phyloP scores from a whole-genome alignment of 2,113 vertebrate genomes.

The Upupa epops region DNA sequence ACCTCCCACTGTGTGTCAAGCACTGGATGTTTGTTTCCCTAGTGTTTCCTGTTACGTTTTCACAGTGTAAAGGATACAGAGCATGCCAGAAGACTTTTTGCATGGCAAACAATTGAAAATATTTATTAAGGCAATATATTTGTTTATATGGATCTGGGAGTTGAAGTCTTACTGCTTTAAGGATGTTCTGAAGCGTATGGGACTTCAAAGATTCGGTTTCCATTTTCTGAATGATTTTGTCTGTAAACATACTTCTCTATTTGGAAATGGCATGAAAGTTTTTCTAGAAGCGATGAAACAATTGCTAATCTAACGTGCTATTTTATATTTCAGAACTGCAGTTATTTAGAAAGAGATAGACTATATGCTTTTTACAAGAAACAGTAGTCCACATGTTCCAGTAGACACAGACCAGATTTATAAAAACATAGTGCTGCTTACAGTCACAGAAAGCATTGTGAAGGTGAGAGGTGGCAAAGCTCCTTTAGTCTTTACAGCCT shows the following conservation, averaged over 20 bases:
- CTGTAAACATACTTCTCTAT: neutral
- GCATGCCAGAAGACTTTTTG: neutral
- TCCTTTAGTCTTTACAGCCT: neutral
- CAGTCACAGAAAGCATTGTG: neutral
- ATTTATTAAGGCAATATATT: conserved; percentile 4
- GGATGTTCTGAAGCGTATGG: neutral
- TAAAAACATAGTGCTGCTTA: neutral
- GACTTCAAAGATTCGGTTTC: neutral
- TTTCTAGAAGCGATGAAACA: neutral
- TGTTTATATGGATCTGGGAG: conserved; percentile 17
- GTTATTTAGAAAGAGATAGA: neutral
- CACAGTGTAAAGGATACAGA: neutral
- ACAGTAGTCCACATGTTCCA: neutral
- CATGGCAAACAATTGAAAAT: neutral
- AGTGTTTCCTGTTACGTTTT: neutral
- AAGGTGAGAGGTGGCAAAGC: neutral
- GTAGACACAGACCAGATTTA: neutral
- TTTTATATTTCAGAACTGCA: neutral
- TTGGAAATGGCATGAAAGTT: neutral
- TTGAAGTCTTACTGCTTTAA: conserved; percentile 6
- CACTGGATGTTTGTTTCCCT: neutral
- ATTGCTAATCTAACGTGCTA: neutral
- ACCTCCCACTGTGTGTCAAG: neutral
- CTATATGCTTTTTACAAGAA: neutral
- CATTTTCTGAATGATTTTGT: neutral